Percentiles rank a stretch among this genome's conserved stretches.
phyloP scores from a whole-genome alignment of 2,797 vertebrate species.

The Galagoides demidoff region DNA sequence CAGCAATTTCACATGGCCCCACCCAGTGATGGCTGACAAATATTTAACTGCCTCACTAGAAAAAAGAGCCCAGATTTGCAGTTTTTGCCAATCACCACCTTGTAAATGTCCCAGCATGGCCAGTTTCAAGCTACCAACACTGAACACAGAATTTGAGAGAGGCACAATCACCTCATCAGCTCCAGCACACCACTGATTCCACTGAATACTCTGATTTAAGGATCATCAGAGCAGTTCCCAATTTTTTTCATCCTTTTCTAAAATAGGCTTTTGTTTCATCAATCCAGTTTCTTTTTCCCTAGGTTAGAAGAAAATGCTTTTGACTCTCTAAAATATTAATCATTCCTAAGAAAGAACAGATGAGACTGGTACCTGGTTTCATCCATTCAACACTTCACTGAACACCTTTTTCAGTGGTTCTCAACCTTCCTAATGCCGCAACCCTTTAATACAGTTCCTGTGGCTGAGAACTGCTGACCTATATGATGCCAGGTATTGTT shows the following conservation, averaged over 20 bases:
- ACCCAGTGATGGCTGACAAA: background rate
- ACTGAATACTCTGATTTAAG: background rate
- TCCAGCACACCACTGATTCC: background rate
- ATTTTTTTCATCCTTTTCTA: background rate
- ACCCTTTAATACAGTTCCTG: too few species aligned
- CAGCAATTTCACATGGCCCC: background rate
- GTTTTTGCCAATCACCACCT: background rate
- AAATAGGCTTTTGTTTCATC: background rate
- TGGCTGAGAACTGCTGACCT: background rate
- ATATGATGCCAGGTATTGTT: background rate
- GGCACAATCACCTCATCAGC: background rate
- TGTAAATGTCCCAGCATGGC: background rate
- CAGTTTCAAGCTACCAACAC: background rate
- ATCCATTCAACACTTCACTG: background rate
- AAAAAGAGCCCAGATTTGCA: background rate
- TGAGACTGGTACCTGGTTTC: background rate
- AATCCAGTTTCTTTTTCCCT: background rate
- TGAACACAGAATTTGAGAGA: background rate
- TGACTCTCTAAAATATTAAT: background rate
- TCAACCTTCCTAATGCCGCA: too few species aligned
- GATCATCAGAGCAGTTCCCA: background rate
- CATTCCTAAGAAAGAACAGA: constrained; percentile 15
- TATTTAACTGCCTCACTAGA: background rate
- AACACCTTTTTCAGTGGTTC: background rate
- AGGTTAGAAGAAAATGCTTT: background rate